Percentiles rank a stretch among this genome's conserved stretches.
Evolutionary conservation across 2,797 vertebrate species (phyloP).

Genomic region (Pygocentrus nattereri): DNA sequence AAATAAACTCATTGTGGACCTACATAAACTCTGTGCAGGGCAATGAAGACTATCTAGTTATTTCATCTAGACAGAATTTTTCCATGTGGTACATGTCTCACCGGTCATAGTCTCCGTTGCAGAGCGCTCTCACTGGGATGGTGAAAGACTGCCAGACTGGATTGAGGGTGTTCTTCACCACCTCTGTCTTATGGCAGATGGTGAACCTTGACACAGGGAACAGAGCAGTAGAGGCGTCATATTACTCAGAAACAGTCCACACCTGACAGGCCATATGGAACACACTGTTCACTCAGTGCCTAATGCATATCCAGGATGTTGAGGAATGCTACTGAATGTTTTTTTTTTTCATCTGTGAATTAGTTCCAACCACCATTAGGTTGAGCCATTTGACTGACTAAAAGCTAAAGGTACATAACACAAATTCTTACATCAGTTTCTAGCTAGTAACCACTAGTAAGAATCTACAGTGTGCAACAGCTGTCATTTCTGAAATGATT

Average conservation of each 20-base stretch:
- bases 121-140: conserved; percentile 61
- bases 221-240: conserved; percentile 2
- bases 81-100: conserved; percentile 20
- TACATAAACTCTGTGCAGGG: conserved; percentile 7
- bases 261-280: conserved; percentile 33
- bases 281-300: background rate
- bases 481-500: no score
- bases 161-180: conserved; percentile 44
- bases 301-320: background rate
- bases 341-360: background rate
- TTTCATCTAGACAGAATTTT: no score
- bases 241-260: conserved; percentile 8
- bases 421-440: no score
- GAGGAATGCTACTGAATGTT: background rate
- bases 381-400: background rate
- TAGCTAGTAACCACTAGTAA: no score
- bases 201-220: conserved; percentile 58
- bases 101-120: conserved; percentile 62
- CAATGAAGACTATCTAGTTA: background rate
- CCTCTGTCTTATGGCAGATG: conserved; percentile 28
- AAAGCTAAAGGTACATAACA: no score
- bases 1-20: background rate
- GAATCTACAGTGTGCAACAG: no score
- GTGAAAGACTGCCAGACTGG: conserved; percentile 60
- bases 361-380: background rate